These are phyloP conservation scores for Heliconius melpomene DNA, from an alignment of 1,140 invertebrate species.

Conservation along the genomic window DNA sequence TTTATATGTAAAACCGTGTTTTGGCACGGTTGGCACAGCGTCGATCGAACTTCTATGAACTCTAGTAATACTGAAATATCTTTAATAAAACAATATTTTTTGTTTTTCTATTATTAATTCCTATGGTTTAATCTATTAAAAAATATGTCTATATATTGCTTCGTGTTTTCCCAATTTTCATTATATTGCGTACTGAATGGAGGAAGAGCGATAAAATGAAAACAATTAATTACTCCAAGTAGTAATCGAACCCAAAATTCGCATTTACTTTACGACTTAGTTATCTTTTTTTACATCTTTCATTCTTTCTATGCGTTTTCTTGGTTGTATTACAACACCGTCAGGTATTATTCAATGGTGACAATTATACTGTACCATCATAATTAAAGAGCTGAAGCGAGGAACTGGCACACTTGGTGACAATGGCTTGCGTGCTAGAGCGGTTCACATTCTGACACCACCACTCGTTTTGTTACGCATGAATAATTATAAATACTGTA, in stretches of 20 bases:
- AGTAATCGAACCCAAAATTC: no score
- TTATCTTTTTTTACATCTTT: no score
- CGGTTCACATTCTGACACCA: not conserved
- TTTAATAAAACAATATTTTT: not conserved
- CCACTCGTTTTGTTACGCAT: not conserved
- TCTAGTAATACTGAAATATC: not conserved
- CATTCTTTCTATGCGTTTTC: not conserved
- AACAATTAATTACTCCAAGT: no score
- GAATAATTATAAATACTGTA: not conserved
- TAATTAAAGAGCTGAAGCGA: constrained; percentile 2
- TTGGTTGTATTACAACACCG: not conserved
- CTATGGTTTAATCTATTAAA: no score
- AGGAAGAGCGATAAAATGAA: no score
- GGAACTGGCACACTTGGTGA: not conserved
- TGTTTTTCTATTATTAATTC: no score
- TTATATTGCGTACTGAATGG: no score
- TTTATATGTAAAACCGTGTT: not conserved
- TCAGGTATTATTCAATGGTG: not conserved
- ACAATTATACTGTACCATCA: not conserved
- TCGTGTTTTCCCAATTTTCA: no score
- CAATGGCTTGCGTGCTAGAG: constrained; percentile 1
- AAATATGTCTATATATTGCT: no score
- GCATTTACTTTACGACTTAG: no score
- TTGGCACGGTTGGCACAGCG: not conserved
- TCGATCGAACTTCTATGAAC: not conserved